phyloP scores from a whole-genome alignment of 2,113 vertebrate species.

The Psophia crepitans region DNA sequence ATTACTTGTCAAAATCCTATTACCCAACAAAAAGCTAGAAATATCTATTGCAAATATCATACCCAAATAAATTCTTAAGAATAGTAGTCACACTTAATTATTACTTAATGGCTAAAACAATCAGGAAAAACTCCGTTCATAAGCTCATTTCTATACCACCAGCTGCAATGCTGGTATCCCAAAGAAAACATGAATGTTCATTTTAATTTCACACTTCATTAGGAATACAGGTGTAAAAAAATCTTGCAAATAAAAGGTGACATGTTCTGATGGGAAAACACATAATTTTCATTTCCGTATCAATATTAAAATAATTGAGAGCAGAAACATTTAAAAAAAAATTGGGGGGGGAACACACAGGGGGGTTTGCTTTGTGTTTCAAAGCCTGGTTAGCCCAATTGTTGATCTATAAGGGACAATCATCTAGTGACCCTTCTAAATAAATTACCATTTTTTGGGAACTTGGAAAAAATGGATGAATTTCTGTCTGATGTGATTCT shows the following conservation, averaged over 20 bases:
- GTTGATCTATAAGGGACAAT: background rate
- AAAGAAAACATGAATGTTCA: background rate
- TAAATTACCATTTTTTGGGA: background rate
- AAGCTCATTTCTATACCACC: background rate
- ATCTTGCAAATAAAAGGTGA: background rate
- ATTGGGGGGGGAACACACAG: too few species aligned
- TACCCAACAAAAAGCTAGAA: background rate
- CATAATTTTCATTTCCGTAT: background rate
- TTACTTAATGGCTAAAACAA: background rate
- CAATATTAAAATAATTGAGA: background rate
- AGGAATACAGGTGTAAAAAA: constrained; percentile 22
- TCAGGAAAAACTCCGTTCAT: background rate
- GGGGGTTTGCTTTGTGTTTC: background rate
- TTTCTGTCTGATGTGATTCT: background rate
- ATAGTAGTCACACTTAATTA: background rate
- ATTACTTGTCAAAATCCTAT: background rate
- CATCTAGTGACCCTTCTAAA: background rate
- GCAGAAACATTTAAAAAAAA: background rate
- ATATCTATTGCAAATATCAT: background rate
- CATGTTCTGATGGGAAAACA: background rate
- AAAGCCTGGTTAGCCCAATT: background rate
- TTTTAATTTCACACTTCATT: constrained; percentile 16
- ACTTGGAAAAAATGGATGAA: background rate
- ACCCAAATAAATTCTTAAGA: background rate
- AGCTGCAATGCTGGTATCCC: background rate